A percentile compares a stretch with the other conserved stretches of the same genome.
Evolutionary conservation across 2,113 vertebrate species (phyloP).

Genomic region (Mobula hypostoma): DNA sequence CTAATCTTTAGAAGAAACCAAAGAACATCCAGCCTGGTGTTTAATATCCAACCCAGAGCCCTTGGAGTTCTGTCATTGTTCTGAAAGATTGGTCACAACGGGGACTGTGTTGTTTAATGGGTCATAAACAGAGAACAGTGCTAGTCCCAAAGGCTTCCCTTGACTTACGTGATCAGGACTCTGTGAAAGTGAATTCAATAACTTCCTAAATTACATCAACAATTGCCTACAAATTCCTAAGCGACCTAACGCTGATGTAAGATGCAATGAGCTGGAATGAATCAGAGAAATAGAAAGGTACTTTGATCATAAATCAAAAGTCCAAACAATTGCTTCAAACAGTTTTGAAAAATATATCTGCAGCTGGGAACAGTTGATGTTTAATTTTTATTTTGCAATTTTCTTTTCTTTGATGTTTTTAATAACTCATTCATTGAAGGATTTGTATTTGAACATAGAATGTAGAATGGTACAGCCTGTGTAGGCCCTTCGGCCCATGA

Average conservation of each 20-base stretch:
- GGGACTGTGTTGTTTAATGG: background rate
- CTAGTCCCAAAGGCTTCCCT: background rate
- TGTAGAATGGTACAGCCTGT: no score
- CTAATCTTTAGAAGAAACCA: no score
- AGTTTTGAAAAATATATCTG: background rate
- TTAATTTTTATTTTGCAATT: background rate
- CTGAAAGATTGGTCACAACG: background rate
- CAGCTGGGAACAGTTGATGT: background rate
- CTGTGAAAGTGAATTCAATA: background rate
- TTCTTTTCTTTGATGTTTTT: background rate
- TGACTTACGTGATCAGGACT: background rate
- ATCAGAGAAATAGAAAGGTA: background rate
- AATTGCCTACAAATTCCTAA: background rate
- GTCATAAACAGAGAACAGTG: background rate
- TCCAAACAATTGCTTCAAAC: background rate
- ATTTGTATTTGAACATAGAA: no score
- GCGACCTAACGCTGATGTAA: background rate
- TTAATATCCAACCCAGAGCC: background rate
- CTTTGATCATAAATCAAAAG: background rate
- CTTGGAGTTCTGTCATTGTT: background rate
- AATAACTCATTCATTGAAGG: background rate
- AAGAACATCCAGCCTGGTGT: background rate
- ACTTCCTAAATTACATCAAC: background rate
- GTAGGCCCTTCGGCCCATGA: no score
- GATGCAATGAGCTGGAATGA: background rate